A percentile compares a stretch with the other conserved stretches of the same genome.
Conservation (phyloP, 2,113 vertebrate species). For the Tenebrosternarchus preto region DNA sequence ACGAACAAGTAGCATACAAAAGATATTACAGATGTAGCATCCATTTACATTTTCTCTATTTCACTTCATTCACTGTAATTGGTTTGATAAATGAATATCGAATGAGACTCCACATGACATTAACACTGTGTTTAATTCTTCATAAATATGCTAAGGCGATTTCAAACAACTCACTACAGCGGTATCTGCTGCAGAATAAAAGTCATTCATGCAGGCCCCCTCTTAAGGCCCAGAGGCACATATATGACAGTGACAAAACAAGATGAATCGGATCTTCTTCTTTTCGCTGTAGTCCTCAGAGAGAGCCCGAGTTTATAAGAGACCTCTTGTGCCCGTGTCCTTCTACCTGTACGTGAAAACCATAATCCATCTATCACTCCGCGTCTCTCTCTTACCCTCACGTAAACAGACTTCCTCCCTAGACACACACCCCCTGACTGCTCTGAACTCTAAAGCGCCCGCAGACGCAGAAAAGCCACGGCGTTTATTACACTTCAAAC, state of each 20-base stretch:
- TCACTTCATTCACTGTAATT: neutral
- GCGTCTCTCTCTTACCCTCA: neutral
- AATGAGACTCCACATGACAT: neutral
- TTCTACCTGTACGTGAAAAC: neutral
- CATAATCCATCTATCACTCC: neutral
- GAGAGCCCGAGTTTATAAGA: neutral
- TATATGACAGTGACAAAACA: no score
- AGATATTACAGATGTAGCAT: neutral
- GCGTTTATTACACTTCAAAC: conserved; percentile 20
- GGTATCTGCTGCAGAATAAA: no score
- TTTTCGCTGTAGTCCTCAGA: neutral
- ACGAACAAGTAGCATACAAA: neutral
- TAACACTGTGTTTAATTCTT: conserved; percentile 5
- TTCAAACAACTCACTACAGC: neutral
- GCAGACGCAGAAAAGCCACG: neutral
- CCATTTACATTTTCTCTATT: neutral
- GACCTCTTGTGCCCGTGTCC: neutral
- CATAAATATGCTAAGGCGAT: neutral
- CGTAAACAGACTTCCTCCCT: neutral
- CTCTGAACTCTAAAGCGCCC: neutral
- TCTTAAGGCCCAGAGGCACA: no score
- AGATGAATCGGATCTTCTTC: neutral
- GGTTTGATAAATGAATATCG: neutral
- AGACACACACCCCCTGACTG: neutral
- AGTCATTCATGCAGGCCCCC: no score